Evolutionary conservation across 2,797 vertebrate genomes (phyloP).

Genomic region (Pempheris klunzingeri): DNA sequence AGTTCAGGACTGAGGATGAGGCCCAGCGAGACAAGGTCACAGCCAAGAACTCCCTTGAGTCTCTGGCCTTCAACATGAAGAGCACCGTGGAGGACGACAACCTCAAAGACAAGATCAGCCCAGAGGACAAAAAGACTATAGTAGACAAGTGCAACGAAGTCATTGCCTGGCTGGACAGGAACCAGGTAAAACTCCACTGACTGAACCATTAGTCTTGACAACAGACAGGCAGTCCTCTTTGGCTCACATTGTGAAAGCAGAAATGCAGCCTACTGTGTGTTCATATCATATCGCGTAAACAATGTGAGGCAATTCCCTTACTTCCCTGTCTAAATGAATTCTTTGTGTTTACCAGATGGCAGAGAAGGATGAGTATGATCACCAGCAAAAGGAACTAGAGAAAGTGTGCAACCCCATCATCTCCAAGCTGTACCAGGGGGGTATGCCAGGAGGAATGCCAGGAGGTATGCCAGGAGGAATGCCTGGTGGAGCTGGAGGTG

Average conservation of each 20-base stretch:
- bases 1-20: slow-evolving; percentile 86
- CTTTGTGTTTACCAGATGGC: slow-evolving; percentile 76
- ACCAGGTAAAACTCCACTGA: slow-evolving; percentile 81
- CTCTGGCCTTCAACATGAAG: slow-evolving; percentile 89
- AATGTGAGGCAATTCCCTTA: not conserved
- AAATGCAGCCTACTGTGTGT: not conserved
- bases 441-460: slow-evolving; percentile 75
- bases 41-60: slow-evolving; percentile 87
- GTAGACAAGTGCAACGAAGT: slow-evolving; percentile 88
- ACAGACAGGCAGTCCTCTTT: slow-evolving; percentile 1
- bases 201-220: not conserved
- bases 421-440: slow-evolving; percentile 85
- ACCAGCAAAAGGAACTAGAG: slow-evolving; percentile 89
- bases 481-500: slow-evolving; percentile 81
- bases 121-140: slow-evolving; percentile 87
- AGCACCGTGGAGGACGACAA: slow-evolving; percentile 88
- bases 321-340: not conserved
- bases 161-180: slow-evolving; percentile 87
- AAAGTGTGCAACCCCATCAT: slow-evolving; percentile 89
- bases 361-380: slow-evolving; percentile 89
- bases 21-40: slow-evolving; percentile 85
- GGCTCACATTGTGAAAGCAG: slow-evolving; percentile 20
- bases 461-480: slow-evolving; percentile 82
- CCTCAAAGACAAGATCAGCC: slow-evolving; percentile 87
- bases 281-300: not conserved